These are phyloP conservation scores for Etia nguti DNA, from an alignment of 2,113 vertebrate species.

Conservation along the genomic window DNA sequence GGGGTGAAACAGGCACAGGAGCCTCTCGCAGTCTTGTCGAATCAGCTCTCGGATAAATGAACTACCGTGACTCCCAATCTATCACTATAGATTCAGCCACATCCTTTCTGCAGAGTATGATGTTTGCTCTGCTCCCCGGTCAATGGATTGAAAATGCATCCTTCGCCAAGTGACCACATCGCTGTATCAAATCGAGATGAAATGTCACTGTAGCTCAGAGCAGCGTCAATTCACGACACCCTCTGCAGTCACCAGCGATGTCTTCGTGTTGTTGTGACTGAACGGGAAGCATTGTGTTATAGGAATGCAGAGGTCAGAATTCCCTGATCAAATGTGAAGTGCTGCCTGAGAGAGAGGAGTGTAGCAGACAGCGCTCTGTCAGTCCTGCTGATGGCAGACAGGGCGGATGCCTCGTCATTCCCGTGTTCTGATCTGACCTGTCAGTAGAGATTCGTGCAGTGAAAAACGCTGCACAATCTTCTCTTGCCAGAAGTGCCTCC, in stretches of 20 bases:
- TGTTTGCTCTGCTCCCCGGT: neutral
- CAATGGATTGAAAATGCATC: neutral
- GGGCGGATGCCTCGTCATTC: conserved; percentile 23
- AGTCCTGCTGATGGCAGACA: conserved; percentile 13
- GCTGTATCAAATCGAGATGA: conserved; percentile 35
- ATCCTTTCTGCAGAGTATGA: neutral
- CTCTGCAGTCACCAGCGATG: conserved; percentile 10
- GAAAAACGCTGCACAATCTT: neutral
- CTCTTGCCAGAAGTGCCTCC: neutral
- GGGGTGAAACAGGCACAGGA: neutral
- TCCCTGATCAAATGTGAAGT: conserved; percentile 30
- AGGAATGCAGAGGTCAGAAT: conserved; percentile 30
- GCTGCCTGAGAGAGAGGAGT: neutral
- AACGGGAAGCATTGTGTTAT: neutral
- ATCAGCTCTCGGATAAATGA: conserved; percentile 32
- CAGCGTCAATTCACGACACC: neutral
- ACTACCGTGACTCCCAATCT: neutral
- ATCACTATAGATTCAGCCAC: neutral
- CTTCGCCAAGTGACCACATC: neutral
- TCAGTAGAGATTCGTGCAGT: conserved; percentile 20
- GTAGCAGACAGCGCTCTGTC: conserved; percentile 23
- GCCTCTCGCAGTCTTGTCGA: neutral
- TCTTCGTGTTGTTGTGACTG: neutral
- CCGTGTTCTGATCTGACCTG: conserved; percentile 36
- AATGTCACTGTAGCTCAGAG: neutral